Conservation (phyloP, 1,140 invertebrate genomes). For the Cotesia typhae region DNA sequence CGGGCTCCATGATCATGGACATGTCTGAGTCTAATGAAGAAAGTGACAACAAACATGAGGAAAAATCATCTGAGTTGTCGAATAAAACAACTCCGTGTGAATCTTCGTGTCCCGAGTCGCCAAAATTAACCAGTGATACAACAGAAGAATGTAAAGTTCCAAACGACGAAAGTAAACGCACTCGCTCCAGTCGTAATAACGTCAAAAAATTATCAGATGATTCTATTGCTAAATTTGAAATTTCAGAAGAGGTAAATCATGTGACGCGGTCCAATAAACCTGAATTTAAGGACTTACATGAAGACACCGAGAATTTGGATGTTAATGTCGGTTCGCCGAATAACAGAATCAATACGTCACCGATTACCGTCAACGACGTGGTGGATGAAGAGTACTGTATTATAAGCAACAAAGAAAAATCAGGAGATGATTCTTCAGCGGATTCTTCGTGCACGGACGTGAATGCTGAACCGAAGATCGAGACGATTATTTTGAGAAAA, state of each 20-base stretch:
- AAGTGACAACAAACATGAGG: too few species aligned
- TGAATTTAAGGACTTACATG: slow-evolving; percentile 27
- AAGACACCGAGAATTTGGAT: slow-evolving; percentile 47
- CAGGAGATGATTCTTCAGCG: slow-evolving; percentile 1
- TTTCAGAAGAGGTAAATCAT: slow-evolving; percentile 27
- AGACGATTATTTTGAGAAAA: background rate
- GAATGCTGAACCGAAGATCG: slow-evolving; percentile 8
- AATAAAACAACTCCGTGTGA: too few species aligned
- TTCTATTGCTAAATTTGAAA: background rate
- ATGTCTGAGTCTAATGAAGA: too few species aligned
- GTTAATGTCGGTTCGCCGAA: slow-evolving; percentile 37
- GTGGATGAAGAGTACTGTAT: slow-evolving; percentile 24
- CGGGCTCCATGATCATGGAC: too few species aligned
- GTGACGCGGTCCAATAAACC: slow-evolving; percentile 42
- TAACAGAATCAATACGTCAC: slow-evolving; percentile 10
- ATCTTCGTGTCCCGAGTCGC: too few species aligned
- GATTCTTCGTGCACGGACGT: slow-evolving; percentile 3
- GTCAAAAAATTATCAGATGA: background rate
- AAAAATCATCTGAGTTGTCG: too few species aligned
- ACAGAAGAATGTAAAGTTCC: background rate
- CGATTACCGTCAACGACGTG: slow-evolving; percentile 6
- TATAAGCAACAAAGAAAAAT: slow-evolving; percentile 17
- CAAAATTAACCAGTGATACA: background rate
- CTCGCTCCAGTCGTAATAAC: background rate
- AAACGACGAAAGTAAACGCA: background rate